Evolutionary conservation across 1,140 invertebrate genomes (phyloP).

Genomic region (Zophobas morio): DNA sequence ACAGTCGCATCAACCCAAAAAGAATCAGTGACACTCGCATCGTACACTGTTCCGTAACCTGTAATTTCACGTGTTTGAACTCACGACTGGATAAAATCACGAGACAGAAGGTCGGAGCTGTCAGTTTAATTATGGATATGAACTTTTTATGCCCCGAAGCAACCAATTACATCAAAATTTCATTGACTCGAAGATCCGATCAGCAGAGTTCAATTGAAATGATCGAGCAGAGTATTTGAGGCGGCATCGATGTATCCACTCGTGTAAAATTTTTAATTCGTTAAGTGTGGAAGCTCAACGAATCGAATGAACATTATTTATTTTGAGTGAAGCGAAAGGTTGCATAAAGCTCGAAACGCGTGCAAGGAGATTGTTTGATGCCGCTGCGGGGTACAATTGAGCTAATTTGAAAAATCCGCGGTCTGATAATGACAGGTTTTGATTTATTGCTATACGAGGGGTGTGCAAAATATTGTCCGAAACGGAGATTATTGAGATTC

Average conservation of each 20-base stretch:
- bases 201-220: neutral
- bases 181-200: neutral
- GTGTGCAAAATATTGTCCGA: too few relatives aligned
- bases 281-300: neutral
- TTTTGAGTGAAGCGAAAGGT: too few relatives aligned
- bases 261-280: neutral
- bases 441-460: too few relatives aligned
- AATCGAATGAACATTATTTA: too few relatives aligned
- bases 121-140: constrained; percentile 37
- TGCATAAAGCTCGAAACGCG: too few relatives aligned
- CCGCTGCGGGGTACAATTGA: too few relatives aligned
- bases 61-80: constrained; percentile 31
- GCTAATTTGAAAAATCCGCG: too few relatives aligned
- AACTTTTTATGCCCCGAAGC: constrained; percentile 13
- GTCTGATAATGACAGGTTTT: too few relatives aligned
- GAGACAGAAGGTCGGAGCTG: constrained; percentile 24
- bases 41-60: neutral
- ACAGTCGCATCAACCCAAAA: neutral
- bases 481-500: too few relatives aligned
- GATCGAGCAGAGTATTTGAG: neutral
- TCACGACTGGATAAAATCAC: constrained; percentile 33
- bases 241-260: neutral
- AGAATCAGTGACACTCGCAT: constrained; percentile 2
- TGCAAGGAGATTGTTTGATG: too few relatives aligned
- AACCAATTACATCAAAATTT: constrained; percentile 1